Conservation (phyloP, 2,113 vertebrate genomes). For the Herpetotheres cachinnans region DNA sequence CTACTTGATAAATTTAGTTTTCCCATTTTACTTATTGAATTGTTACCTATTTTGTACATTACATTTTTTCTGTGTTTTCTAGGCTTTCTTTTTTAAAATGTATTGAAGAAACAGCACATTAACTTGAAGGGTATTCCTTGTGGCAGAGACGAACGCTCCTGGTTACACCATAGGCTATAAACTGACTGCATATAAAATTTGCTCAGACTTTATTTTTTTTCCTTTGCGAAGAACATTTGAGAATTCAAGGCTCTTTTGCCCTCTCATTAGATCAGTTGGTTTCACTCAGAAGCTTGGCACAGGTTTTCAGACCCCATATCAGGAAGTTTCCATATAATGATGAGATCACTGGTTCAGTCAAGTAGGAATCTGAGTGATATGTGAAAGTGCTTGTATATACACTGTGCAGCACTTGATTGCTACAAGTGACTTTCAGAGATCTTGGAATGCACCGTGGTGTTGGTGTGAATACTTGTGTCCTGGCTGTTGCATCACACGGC, state of each 20-base stretch:
- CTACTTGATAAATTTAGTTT: background rate
- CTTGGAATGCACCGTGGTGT: background rate
- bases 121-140: background rate
- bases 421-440: background rate
- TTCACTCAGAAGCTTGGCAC: background rate
- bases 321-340: background rate
- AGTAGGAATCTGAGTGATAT: background rate
- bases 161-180: background rate
- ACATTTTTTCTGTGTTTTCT: background rate
- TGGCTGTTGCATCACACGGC: background rate
- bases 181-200: background rate
- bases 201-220: fast-evolving
- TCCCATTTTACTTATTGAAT: background rate
- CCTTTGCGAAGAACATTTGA: background rate
- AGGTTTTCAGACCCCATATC: background rate
- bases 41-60: background rate
- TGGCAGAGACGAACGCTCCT: background rate
- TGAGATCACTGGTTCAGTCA: background rate
- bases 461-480: background rate
- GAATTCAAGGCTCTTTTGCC: background rate
- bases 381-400: background rate
- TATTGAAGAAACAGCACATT: background rate
- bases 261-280: background rate
- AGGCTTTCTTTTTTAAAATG: background rate
- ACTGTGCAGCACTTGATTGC: background rate